Evolutionary conservation across 2,888 invertebrate genomes (phyloP).

Genomic region (Leptopilina drosophilae): DNA sequence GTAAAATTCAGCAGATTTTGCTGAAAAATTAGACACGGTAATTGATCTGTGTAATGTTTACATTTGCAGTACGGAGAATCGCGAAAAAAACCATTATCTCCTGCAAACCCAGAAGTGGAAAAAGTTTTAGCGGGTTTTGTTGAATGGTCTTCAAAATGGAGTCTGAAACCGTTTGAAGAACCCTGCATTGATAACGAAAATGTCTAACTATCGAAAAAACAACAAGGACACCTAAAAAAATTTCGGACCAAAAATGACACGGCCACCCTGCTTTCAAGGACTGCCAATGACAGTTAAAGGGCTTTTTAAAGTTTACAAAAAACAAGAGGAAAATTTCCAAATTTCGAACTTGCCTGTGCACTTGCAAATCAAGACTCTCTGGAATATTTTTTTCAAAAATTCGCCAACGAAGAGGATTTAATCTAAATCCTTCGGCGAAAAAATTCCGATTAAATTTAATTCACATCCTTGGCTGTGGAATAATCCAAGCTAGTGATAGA

Average conservation of each 20-base stretch:
- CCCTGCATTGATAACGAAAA: neutral
- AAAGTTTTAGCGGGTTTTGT: conserved; percentile 35
- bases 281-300: conserved; percentile 46
- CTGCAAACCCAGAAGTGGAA: conserved; percentile 45
- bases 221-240: neutral
- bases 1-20: conserved; percentile 27
- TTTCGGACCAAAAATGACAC: conserved; percentile 21
- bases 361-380: conserved; percentile 53
- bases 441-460: conserved; percentile 45
- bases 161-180: neutral
- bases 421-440: conserved; percentile 54
- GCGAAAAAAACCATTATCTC: conserved; percentile 14
- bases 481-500: conserved; percentile 45
- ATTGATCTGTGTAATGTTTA: conserved; percentile 13
- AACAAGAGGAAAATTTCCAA: conserved; percentile 37
- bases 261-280: conserved; percentile 48
- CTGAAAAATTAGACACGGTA: conserved; percentile 13
- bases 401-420: conserved; percentile 55
- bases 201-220: neutral
- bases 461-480: conserved; percentile 50
- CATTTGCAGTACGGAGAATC: neutral
- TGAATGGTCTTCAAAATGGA: conserved; percentile 45
- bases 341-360: conserved; percentile 49
- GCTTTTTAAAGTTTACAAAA: conserved; percentile 41
- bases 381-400: conserved; percentile 55